Conservation (phyloP, 2,888 invertebrate species). For the Idaea straminata region DNA sequence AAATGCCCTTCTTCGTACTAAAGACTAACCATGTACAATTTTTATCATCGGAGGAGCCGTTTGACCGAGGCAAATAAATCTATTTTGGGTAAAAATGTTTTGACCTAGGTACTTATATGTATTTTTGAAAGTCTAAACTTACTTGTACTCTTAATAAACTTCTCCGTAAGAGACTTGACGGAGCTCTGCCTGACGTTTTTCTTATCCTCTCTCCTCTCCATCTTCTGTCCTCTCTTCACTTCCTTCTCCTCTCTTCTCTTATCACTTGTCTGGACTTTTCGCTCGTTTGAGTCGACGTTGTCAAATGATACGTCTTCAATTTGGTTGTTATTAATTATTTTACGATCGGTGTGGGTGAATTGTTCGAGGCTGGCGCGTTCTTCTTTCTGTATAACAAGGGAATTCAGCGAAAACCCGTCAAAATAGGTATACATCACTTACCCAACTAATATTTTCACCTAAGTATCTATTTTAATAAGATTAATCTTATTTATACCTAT, state of each 20-base stretch:
- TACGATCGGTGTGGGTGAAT: slow-evolving; percentile 64
- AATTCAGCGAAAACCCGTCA: neutral
- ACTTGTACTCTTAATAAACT: slow-evolving; percentile 86
- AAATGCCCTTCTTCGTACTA: too few relatives aligned
- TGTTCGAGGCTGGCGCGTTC: slow-evolving; percentile 66
- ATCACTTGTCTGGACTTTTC: slow-evolving; percentile 21
- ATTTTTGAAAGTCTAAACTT: slow-evolving; percentile 37
- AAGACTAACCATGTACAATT: too few relatives aligned
- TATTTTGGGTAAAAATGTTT: neutral
- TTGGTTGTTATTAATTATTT: slow-evolving; percentile 34
- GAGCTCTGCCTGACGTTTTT: slow-evolving; percentile 84
- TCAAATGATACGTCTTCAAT: slow-evolving; percentile 36
- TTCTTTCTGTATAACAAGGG: slow-evolving; percentile 50
- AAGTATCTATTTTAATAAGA: neutral
- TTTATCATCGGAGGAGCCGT: too few relatives aligned
- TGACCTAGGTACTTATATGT: neutral
- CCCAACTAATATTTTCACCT: neutral
- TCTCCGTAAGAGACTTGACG: slow-evolving; percentile 88
- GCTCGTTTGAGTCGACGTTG: slow-evolving; percentile 13
- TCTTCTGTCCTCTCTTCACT: slow-evolving; percentile 33
- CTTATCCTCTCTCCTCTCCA: slow-evolving; percentile 55
- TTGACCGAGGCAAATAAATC: too few relatives aligned
- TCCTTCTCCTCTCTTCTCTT: slow-evolving; percentile 37
- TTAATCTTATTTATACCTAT: neutral
- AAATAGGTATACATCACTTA: too few relatives aligned